Evolutionary conservation across 2,113 vertebrate species (phyloP).

Genomic region (Promerops cafer): DNA sequence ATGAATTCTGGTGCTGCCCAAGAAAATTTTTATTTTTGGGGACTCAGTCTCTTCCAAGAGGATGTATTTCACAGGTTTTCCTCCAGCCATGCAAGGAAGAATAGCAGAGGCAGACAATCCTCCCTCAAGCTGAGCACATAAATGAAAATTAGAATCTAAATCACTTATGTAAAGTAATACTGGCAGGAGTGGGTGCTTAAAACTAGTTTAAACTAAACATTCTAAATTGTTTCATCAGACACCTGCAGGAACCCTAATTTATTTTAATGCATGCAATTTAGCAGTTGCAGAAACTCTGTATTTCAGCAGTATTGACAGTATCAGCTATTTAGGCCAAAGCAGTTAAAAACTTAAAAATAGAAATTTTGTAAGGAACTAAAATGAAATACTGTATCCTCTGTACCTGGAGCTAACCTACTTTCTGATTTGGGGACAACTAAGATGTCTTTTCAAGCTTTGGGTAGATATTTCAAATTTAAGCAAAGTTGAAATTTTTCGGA

Average conservation of each 20-base stretch:
- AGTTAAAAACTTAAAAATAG: not conserved
- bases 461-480: not conserved
- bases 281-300: not conserved
- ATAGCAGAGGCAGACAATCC: not conserved
- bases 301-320: not conserved
- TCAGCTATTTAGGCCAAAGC: not conserved
- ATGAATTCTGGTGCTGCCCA: not conserved
- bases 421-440: not conserved
- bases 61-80: not conserved
- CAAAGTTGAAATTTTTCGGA: not conserved
- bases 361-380: not conserved
- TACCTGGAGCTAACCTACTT: not conserved
- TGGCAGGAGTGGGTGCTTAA: not conserved
- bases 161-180: not conserved
- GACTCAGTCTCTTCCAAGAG: not conserved
- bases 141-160: not conserved
- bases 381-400: not conserved
- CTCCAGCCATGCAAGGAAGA: not conserved
- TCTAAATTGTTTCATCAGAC: not conserved
- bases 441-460: not conserved
- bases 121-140: not conserved
- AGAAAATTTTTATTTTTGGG: not conserved
- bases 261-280: not conserved
- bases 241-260: not conserved
- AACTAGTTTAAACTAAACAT: not conserved